Evolutionary conservation across 37 sponge, comb jelly and placozoan species (phyloP).

Genomic region (Hexactinellida sp.): DNA sequence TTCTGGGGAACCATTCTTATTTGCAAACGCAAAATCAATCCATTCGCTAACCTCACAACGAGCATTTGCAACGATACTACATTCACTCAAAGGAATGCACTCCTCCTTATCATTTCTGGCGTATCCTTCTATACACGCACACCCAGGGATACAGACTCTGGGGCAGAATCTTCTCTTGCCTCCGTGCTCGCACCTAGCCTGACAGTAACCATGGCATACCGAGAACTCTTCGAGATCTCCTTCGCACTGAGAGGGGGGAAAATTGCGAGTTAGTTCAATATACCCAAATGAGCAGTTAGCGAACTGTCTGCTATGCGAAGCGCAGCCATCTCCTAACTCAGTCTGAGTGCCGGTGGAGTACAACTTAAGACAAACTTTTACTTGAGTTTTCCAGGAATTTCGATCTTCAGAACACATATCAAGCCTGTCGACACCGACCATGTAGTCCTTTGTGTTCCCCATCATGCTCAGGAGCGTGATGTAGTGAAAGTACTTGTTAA

Average conservation of each 20-base stretch:
- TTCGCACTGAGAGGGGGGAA: neutral
- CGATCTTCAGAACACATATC: conserved; percentile 14
- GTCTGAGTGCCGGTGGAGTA: conserved; percentile 34
- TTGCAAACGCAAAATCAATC: neutral
- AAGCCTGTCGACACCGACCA: conserved; percentile 34
- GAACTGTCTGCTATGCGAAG: conserved; percentile 18
- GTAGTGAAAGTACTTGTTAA: neutral
- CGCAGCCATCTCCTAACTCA: conserved; percentile 7
- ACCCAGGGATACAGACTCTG: neutral
- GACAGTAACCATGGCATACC: neutral
- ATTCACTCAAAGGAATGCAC: neutral
- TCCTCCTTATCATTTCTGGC: neutral
- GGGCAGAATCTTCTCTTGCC: neutral
- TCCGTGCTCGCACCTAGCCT: neutral
- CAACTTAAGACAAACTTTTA: conserved; percentile 28
- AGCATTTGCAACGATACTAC: neutral
- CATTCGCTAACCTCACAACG: neutral
- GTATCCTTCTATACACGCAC: neutral
- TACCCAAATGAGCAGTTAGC: conserved; percentile 42
- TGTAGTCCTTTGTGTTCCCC: conserved; percentile 21
- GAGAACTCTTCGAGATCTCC: neutral
- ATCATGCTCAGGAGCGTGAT: neutral
- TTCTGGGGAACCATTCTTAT: neutral
- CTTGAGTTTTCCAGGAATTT: conserved; percentile 23
- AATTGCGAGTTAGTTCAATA: conserved; percentile 20